Conservation (phyloP, 2,113 vertebrate genomes). For the Talpa occidentalis region DNA sequence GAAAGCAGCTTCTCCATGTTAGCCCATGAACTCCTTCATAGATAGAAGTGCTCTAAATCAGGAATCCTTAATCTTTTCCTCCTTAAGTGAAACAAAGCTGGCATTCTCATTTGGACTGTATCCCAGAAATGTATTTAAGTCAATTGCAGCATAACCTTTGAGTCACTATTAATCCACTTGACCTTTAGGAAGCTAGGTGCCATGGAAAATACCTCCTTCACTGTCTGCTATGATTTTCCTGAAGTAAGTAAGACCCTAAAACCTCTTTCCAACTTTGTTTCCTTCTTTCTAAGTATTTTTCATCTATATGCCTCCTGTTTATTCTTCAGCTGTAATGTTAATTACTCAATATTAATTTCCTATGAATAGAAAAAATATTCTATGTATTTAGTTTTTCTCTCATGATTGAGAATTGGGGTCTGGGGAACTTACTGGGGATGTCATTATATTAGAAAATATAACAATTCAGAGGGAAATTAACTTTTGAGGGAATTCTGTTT, state of each 20-base stretch:
- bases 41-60: conserved; percentile 25
- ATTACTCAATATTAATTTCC: neutral
- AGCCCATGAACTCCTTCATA: neutral
- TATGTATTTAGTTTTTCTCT: neutral
- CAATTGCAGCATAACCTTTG: neutral
- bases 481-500: neutral
- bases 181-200: conserved; percentile 8
- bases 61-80: neutral
- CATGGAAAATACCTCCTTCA: neutral
- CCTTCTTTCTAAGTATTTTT: neutral
- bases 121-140: conserved; percentile 29
- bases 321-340: neutral
- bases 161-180: conserved; percentile 28
- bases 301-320: neutral
- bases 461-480: neutral
- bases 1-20: conserved; percentile 12
- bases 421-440: neutral
- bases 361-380: neutral
- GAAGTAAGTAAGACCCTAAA: neutral
- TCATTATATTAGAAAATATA: neutral
- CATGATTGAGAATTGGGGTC: neutral
- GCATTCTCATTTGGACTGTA: neutral
- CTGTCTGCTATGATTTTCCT: neutral
- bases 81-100: conserved; percentile 34
- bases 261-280: neutral